These are phyloP conservation scores for Ailurus styani DNA, from an alignment of 2,113 vertebrate species.

Conservation along the genomic window DNA sequence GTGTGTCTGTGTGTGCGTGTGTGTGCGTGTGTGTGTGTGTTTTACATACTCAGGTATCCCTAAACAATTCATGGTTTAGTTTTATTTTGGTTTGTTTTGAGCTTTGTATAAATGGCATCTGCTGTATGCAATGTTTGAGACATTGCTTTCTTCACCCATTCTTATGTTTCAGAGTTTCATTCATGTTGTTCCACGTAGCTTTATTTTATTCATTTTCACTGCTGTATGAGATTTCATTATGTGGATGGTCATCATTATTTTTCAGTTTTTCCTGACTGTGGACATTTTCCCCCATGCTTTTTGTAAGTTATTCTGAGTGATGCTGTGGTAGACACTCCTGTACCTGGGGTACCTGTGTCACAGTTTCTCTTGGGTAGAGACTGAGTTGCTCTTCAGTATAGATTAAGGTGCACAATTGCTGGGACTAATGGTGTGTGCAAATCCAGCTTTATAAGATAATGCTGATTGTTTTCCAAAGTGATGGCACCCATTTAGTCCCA, in stretches of 20 bases:
- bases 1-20: no score
- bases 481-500: fast-evolving
- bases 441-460: not conserved
- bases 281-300: not conserved
- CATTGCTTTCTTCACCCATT: not conserved
- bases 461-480: not conserved
- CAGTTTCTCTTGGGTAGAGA: not conserved
- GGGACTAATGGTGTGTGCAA: not conserved
- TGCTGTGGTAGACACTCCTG: not conserved
- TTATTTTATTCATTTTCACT: not conserved
- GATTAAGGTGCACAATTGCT: not conserved
- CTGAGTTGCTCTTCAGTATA: not conserved
- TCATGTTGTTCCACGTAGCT: no score
- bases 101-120: not conserved
- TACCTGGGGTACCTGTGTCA: not conserved
- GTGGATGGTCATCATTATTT: not conserved
- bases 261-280: not conserved
- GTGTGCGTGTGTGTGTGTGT: not conserved
- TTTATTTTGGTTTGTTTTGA: not conserved
- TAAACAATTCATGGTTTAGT: not conserved
- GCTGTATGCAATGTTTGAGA: fast-evolving
- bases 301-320: not conserved
- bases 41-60: not conserved
- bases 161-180: not conserved
- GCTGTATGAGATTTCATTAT: not conserved